Evolutionary conservation across 2,797 vertebrate species (phyloP), one percentile per base, ranked within the genome.

Genomic region (Babyrousa celebensis): DNA sequence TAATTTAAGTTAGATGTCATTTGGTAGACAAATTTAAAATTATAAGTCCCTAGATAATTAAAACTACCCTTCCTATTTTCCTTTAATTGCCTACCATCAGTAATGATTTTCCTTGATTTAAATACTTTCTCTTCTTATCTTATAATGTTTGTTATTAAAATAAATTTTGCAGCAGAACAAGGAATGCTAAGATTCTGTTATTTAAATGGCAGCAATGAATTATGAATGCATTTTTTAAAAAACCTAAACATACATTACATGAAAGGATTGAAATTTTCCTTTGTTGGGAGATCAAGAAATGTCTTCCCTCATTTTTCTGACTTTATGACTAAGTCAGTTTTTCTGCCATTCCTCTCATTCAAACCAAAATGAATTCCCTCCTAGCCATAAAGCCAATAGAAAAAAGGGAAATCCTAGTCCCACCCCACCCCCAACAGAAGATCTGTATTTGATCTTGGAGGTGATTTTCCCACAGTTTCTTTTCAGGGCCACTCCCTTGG

Each of bases 71-170:
- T 36, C 11, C 67, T 21, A 82, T 14, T 95, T 25, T 16, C 6
- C 4, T 16, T 92, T 89, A 92, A 83, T 48, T 48, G 7, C 1
- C 23, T 77, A 16, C 4, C 25, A 60, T 77, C 15, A 58, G 40
- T 43, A 96, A 77, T 78, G 8, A 2, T 77, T 96, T 88, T 75
- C 9, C 32, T 75, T 85, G 62, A 6, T 88, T 93, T 79, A 88
- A 88, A 43, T 79, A 71, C 65, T 70, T 91, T 8, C 43, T 75
- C 21, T 87, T 79, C 20, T 25, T 80, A 77, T 75, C 29, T 1
- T 3, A 36, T 78, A 16, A 23, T 52, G 32, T 74, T 67, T 89
- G 3, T 60, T 72, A 75, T 43, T 88, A 56, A 91, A 85, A 52
- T 32, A 2, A 60, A 82, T 72, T 87, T 68, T 89, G 18, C n/a